A percentile compares a stretch with the other conserved stretches of the same genome.
phyloP scores from a whole-genome alignment of 2,888 invertebrate genomes.

The Hypolimnas misippus region DNA sequence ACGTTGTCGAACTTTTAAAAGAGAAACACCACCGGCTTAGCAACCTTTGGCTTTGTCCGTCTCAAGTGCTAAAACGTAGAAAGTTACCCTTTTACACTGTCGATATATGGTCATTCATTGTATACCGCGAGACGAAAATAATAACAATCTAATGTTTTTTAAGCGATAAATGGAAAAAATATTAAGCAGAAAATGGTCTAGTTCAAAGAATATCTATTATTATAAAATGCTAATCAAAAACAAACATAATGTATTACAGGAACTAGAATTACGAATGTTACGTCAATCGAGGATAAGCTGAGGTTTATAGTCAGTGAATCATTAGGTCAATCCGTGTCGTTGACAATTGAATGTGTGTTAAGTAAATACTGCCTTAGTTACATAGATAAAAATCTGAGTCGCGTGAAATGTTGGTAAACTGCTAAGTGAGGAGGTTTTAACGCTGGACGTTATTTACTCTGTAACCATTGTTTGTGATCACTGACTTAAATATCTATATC shows the following conservation, averaged over 20 bases:
- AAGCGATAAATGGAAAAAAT: constrained; percentile 15
- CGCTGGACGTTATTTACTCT: constrained; percentile 55
- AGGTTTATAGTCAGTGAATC: constrained; percentile 78
- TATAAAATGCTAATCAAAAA: constrained; percentile 37
- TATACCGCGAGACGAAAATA: constrained; percentile 10
- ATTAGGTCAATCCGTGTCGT: constrained; percentile 78
- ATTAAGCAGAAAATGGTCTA: constrained; percentile 34
- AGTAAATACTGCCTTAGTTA: constrained; percentile 59
- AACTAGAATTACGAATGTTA: constrained; percentile 57
- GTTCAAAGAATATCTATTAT: constrained; percentile 51
- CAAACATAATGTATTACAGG: constrained; percentile 37
- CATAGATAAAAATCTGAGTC: constrained; percentile 52
- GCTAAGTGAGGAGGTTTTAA: constrained; percentile 43
- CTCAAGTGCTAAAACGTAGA: constrained; percentile 72
- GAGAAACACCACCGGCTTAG: constrained; percentile 65
- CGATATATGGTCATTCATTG: constrained; percentile 19
- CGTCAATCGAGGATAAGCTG: constrained; percentile 76
- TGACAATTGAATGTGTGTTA: constrained; percentile 76
- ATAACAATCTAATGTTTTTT: not conserved
- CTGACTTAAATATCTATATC: constrained; percentile 53
- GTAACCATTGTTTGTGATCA: constrained; percentile 56
- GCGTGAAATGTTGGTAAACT: constrained; percentile 51
- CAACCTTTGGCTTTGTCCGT: constrained; percentile 67
- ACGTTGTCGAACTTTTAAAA: constrained; percentile 72
- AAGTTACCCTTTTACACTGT: constrained; percentile 45